phyloP scores from a whole-genome alignment of 2,888 invertebrate species.

The Acronicta leporina region DNA sequence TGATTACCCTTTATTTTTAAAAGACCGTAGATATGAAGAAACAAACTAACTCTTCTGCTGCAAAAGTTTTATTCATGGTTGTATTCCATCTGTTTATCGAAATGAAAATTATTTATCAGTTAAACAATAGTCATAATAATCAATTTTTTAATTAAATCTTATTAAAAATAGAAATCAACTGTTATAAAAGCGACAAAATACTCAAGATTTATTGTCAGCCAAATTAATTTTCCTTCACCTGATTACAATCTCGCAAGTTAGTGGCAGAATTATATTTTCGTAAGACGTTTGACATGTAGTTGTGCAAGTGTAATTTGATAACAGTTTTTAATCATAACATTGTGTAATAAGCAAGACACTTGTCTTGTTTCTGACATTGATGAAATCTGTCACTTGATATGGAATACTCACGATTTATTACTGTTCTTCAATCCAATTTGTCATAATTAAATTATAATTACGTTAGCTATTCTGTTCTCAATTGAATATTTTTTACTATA shows the following conservation, averaged over 20 bases:
- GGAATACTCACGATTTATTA: no score
- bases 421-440: background rate
- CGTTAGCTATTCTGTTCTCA: no score
- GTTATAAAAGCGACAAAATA: conserved; percentile 19
- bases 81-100: no score
- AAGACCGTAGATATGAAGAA: no score
- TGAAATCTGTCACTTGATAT: conserved; percentile 1
- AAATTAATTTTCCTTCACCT: conserved; percentile 15
- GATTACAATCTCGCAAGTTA: conserved; percentile 15
- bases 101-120: no score
- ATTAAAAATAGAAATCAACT: conserved; percentile 1
- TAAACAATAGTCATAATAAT: no score
- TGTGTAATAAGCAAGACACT: background rate
- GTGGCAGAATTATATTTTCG: conserved; percentile 17
- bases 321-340: conserved; percentile 16
- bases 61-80: no score
- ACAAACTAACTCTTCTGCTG: no score
- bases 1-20: no score
- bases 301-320: conserved; percentile 21
- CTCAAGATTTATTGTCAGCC: conserved; percentile 20
- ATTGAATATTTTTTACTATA: no score
- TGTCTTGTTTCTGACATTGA: conserved; percentile 4
- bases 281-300: conserved; percentile 24
- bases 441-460: background rate
- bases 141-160: background rate